Evolutionary conservation across 2,113 vertebrate genomes (phyloP).

Genomic region (Cavia aperea): DNA sequence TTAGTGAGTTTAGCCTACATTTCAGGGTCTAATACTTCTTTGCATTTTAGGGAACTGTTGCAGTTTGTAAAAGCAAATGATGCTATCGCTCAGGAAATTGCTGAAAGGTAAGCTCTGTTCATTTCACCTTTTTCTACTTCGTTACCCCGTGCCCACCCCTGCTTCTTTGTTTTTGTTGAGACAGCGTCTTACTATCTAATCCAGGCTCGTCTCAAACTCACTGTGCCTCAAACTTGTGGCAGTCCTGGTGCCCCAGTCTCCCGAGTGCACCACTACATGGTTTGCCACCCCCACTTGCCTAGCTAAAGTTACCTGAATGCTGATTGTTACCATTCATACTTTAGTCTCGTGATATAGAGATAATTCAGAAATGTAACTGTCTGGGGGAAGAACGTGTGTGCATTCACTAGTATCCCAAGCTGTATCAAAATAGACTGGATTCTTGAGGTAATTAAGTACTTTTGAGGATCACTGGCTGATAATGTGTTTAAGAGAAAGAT

Average conservation of each 20-base stretch:
- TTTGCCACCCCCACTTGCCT: background rate
- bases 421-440: conserved; percentile 26
- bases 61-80: conserved; percentile 94
- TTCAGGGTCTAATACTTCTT: conserved; percentile 33
- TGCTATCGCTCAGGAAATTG: conserved; percentile 85
- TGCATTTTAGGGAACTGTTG: conserved; percentile 85
- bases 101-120: conserved; percentile 81
- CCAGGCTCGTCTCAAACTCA: background rate
- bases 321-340: background rate
- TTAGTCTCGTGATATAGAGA: conserved; percentile 8
- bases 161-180: background rate
- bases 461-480: background rate
- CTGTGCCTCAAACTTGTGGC: background rate
- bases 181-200: background rate
- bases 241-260: background rate
- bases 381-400: conserved; percentile 1
- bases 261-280: background rate
- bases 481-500: background rate
- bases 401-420: background rate
- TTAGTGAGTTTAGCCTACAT: background rate
- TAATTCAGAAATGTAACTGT: conserved; percentile 1
- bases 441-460: background rate
- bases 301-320: background rate
- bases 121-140: conserved; percentile 41
- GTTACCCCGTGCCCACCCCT: no score